A percentile compares a stretch with the other conserved stretches of the same genome.
phyloP scores from a whole-genome alignment of 2,113 vertebrate species.

The Rhegmatorhina hoffmannsi region DNA sequence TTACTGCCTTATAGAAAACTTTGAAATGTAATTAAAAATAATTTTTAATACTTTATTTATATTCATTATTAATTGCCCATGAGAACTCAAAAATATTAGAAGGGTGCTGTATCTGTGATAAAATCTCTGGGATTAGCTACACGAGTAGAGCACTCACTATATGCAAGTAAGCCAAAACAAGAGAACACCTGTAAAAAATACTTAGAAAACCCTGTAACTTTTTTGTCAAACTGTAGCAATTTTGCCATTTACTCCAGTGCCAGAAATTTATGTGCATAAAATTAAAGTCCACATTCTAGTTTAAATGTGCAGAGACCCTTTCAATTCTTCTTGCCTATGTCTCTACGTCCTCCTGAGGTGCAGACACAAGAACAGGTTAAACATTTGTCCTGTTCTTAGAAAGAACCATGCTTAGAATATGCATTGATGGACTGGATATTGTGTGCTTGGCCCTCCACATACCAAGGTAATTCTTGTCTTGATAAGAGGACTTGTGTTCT shows the following conservation, averaged over 20 bases:
- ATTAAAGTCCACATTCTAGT: not conserved
- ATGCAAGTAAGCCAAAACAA: not conserved
- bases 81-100: not conserved
- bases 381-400: not conserved
- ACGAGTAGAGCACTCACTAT: not conserved
- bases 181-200: not conserved
- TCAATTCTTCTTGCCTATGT: not conserved
- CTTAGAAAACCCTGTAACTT: not conserved
- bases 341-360: not conserved
- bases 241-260: not conserved
- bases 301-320: not conserved
- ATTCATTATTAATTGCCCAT: not conserved
- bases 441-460: not conserved
- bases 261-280: not conserved
- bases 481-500: not conserved
- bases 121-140: not conserved
- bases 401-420: not conserved
- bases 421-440: not conserved
- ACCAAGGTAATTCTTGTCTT: not conserved
- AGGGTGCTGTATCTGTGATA: not conserved
- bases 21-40: not conserved
- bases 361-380: not conserved
- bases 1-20: not conserved
- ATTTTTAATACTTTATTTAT: not conserved
- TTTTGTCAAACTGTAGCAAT: not conserved